Evolutionary conservation across 2,113 vertebrate species (phyloP).

Genomic region (Ramphastos sulfuratus): DNA sequence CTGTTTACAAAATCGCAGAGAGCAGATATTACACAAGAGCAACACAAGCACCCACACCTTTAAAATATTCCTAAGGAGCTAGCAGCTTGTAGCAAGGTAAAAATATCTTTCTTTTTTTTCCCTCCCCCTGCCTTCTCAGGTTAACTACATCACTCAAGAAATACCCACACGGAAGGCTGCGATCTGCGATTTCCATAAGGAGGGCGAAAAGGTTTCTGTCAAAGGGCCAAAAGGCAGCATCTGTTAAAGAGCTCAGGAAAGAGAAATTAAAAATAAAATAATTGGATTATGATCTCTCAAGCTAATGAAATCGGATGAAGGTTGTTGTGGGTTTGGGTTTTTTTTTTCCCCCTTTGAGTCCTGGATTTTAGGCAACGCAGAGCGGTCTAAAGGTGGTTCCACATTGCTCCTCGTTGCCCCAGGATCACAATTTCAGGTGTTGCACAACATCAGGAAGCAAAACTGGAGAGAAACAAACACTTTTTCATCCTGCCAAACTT

Average conservation of each 20-base stretch:
- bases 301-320: slow-evolving; percentile 24
- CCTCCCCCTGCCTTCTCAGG: neutral
- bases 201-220: slow-evolving; percentile 26
- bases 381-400: neutral
- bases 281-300: slow-evolving; percentile 46
- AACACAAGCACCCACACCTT: slow-evolving; percentile 46
- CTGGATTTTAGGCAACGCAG: neutral
- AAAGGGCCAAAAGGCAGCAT: slow-evolving; percentile 39
- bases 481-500: neutral
- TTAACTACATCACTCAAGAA: neutral
- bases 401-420: rapidly evolving
- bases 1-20: slow-evolving; percentile 54
- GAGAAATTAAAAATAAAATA: slow-evolving; percentile 67
- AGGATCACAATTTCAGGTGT: neutral
- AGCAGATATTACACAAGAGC: slow-evolving; percentile 42
- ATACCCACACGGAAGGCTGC: slow-evolving; percentile 41
- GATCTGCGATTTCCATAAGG: slow-evolving; percentile 43
- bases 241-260: slow-evolving; percentile 48
- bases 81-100: slow-evolving; percentile 10
- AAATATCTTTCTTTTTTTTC: neutral
- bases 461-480: neutral
- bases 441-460: neutral
- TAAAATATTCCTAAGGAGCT: slow-evolving; percentile 38
- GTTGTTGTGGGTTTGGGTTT: neutral
- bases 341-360: neutral